Percentiles rank a stretch among this genome's conserved stretches.
These are phyloP conservation scores for Galemys pyrenaicus DNA, from an alignment of 2,113 vertebrate genomes.

Conservation along the genomic window DNA sequence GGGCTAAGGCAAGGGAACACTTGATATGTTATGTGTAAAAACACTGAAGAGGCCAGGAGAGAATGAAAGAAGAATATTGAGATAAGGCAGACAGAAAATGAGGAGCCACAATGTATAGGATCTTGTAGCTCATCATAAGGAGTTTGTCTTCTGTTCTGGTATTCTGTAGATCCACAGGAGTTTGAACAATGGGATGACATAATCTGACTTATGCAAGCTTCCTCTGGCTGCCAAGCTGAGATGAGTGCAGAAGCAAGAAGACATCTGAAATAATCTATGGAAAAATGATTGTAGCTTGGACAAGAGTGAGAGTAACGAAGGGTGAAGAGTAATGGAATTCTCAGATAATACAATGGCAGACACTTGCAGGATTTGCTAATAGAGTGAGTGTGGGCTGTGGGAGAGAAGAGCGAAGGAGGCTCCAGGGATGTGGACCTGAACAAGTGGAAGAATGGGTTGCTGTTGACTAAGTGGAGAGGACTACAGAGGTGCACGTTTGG, in stretches of 20 bases:
- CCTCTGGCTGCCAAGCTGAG: neutral
- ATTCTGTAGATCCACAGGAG: neutral
- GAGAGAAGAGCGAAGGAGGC: neutral
- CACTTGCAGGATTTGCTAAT: neutral
- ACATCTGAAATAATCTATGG: neutral
- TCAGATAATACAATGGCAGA: neutral
- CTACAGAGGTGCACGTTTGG: neutral
- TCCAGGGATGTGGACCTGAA: neutral
- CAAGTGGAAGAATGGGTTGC: neutral
- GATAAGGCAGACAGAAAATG: neutral
- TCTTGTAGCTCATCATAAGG: neutral
- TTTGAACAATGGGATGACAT: neutral
- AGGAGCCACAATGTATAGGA: neutral
- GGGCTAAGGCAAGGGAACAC: neutral
- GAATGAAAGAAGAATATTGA: neutral
- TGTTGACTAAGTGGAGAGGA: neutral
- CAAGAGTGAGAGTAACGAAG: neutral
- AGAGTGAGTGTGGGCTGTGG: neutral
- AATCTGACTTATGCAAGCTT: neutral
- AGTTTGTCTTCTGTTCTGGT: neutral
- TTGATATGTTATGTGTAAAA: neutral
- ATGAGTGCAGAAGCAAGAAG: neutral
- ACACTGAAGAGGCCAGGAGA: neutral
- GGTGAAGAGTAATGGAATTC: neutral
- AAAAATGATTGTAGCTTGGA: neutral